These are phyloP conservation scores for Zaprionus davidi DNA, from an alignment of 1,140 invertebrate genomes.

Conservation along the genomic window DNA sequence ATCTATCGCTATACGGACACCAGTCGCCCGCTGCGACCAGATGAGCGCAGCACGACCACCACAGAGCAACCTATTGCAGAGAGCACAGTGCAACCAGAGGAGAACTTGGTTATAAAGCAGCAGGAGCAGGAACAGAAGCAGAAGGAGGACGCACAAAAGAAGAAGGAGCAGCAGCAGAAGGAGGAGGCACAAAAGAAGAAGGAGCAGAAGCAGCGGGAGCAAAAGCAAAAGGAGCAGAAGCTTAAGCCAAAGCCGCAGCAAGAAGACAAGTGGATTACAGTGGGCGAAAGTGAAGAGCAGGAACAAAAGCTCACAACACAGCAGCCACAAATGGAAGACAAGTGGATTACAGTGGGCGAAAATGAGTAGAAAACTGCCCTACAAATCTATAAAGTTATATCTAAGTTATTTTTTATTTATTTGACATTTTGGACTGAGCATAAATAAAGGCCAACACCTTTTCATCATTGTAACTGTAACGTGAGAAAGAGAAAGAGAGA, in stretches of 20 bases:
- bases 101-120: neutral
- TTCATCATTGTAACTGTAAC: conserved; percentile 35
- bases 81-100: neutral
- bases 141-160: neutral
- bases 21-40: conserved; percentile 73
- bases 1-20: conserved; percentile 85
- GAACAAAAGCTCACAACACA: neutral
- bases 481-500: conserved; percentile 9
- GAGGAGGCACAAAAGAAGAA: neutral
- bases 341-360: conserved; percentile 55
- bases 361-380: conserved; percentile 25
- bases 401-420: conserved; percentile 32
- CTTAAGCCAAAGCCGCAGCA: neutral
- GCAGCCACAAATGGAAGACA: conserved; percentile 26
- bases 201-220: neutral
- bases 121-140: neutral
- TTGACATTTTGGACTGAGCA: conserved; percentile 14
- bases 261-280: conserved; percentile 49
- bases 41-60: conserved; percentile 38
- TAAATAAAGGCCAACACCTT: conserved; percentile 25
- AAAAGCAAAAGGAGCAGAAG: neutral
- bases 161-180: neutral
- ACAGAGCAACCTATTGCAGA: neutral
- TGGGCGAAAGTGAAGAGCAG: conserved; percentile 38
- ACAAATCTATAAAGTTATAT: conserved; percentile 9